phyloP scores from a whole-genome alignment of 2,888 invertebrate genomes.

The Euphydryas editha region DNA sequence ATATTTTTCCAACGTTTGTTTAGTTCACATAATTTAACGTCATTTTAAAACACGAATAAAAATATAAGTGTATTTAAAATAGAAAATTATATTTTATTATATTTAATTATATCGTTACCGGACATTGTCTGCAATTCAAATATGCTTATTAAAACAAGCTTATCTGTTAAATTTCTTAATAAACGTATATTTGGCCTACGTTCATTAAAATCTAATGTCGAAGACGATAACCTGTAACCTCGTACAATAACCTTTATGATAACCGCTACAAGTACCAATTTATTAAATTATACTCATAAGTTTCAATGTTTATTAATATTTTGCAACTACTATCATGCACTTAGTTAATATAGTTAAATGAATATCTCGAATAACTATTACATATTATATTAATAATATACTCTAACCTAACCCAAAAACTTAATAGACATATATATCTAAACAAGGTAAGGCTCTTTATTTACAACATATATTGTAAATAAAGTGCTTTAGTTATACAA shows the following conservation, averaged over 20 bases:
- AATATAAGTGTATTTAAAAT: too few relatives aligned
- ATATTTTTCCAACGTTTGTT: too few relatives aligned
- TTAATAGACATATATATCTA: not conserved
- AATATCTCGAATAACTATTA: not conserved
- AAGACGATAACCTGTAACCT: slow-evolving; percentile 33
- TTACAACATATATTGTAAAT: too few relatives aligned
- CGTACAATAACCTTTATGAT: slow-evolving; percentile 31
- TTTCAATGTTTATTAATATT: slow-evolving; percentile 21
- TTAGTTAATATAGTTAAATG: not conserved
- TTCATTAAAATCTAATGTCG: slow-evolving; percentile 19
- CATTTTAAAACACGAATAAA: too few relatives aligned
- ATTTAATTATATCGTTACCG: too few relatives aligned
- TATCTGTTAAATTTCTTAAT: slow-evolving; percentile 21
- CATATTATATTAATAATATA: too few relatives aligned
- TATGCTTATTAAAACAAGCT: not conserved
- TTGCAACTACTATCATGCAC: slow-evolving; percentile 9
- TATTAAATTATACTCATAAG: slow-evolving; percentile 10
- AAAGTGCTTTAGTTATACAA: too few relatives aligned
- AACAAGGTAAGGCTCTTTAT: too few relatives aligned
- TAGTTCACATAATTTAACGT: too few relatives aligned
- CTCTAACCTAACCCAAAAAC: too few relatives aligned
- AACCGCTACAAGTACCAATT: slow-evolving; percentile 22
- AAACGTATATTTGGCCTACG: slow-evolving; percentile 27
- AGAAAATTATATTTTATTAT: too few relatives aligned
- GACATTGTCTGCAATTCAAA: not conserved